Conservation (phyloP, 2,797 vertebrate genomes). For the Myioborus miniatus region DNA sequence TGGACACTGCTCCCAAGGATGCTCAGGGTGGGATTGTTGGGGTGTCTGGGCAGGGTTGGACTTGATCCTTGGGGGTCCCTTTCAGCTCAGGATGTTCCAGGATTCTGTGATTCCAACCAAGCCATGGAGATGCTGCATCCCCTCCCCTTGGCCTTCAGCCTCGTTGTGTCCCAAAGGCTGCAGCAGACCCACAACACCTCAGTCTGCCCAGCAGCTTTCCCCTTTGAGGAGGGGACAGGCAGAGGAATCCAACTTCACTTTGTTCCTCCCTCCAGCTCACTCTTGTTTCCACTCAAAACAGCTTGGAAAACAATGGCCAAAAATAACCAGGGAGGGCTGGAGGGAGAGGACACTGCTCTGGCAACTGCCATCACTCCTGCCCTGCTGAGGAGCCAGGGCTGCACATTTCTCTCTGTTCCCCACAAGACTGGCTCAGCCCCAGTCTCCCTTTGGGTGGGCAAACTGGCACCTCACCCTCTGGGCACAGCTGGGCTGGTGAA, state of each 20-base stretch:
- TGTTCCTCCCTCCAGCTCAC: not conserved
- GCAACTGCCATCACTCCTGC: constrained; percentile 37
- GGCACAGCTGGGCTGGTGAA: not conserved
- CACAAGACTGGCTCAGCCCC: not conserved
- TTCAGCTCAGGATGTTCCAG: not conserved
- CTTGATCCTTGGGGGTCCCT: too few relatives aligned
- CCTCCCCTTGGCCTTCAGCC: not conserved
- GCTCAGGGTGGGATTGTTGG: not conserved
- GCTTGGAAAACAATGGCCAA: not conserved
- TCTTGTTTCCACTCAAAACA: not conserved
- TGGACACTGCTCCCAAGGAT: not conserved
- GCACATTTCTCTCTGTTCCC: not conserved
- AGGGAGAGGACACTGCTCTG: constrained; percentile 43
- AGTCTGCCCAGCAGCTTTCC: not conserved
- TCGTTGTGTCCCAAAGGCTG: fast-evolving
- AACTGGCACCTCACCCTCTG: not conserved
- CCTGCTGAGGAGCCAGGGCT: constrained; percentile 7
- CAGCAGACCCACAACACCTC: not conserved
- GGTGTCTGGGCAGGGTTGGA: not conserved
- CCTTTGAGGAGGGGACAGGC: not conserved
- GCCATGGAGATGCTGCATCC: not conserved
- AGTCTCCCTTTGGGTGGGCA: not conserved
- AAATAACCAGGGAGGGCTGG: constrained; percentile 26
- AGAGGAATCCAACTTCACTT: not conserved
- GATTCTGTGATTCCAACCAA: not conserved